Evolutionary conservation across 2,888 invertebrate genomes (phyloP), one percentile per base, ranked within the genome.

Genomic region (Hipparchia semele): DNA sequence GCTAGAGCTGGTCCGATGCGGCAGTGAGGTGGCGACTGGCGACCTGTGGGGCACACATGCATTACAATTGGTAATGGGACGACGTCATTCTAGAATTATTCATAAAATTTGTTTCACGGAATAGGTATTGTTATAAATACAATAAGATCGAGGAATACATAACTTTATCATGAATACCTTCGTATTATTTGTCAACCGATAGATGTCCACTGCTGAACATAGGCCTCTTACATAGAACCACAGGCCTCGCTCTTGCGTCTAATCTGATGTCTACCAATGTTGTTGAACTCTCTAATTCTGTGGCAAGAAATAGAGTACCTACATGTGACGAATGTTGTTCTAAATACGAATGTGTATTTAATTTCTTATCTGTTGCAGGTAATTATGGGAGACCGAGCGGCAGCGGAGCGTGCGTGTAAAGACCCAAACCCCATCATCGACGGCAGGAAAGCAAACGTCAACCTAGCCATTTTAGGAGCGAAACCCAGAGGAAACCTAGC

Each of bases 391-490:
- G 99, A 99, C 90, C 95, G 98, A 84, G 96, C 97, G 72, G 98
- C 98, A 66, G 99, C 99, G 68, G 99, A 99, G 89, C 95, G 98
- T 84, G 99, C 99, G 67, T 99, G 99, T 92, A 98, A 99, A 91
- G 99, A 99, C 87, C 99, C 99, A 72, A 99, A 99, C 91, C 99
- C 99, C 70, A 99, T 99, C 88, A 99, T 99, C 84, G 99, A 99
- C 87, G 99, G 99, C 70, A 95, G 99, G 87, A 99, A 99, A 95
- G 99, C 99, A 76, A 99, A 99, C 94, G 99, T 99, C 69, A 99
- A 99, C 94, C 95, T 99, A 83, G 99, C 99, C 79, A 99, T 99
- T 87, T 95, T 99, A 81, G 99, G 99, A 85, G 99, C 99, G 78
- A 99, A 99, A 92, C 99, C 99, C 68, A 95, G 99, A 91, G 97